Evolutionary conservation across 2,797 vertebrate genomes (phyloP).

Genomic region (Notolepis coatsorum): DNA sequence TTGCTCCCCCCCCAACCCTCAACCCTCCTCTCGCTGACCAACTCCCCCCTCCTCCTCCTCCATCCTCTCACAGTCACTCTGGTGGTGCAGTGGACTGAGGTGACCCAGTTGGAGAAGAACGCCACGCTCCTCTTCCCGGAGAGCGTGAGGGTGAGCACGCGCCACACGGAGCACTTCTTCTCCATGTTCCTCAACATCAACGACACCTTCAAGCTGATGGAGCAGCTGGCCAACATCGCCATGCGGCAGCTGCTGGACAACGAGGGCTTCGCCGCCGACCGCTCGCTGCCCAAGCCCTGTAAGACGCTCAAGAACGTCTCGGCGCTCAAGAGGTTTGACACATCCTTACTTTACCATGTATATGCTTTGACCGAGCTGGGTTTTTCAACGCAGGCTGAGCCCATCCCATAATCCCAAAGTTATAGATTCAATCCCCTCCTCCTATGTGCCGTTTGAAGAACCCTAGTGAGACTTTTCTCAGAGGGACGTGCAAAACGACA

Average conservation of each 20-base stretch:
- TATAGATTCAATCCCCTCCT: no score
- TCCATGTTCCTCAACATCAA: slow-evolving; percentile 97
- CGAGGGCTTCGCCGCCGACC: slow-evolving; percentile 91
- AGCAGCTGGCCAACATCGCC: slow-evolving; percentile 95
- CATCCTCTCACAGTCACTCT: slow-evolving; percentile 84
- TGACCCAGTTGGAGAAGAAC: slow-evolving; percentile 95
- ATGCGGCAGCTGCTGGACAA: slow-evolving; percentile 95
- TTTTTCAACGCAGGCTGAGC: no score
- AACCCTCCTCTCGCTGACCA: no score
- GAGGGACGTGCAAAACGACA: no score
- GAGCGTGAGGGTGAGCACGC: slow-evolving; percentile 92
- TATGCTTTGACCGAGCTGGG: no score
- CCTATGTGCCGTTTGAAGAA: no score
- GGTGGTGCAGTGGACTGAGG: slow-evolving; percentile 94
- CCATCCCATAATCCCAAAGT: no score
- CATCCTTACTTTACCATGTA: no score
- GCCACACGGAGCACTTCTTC: slow-evolving; percentile 92
- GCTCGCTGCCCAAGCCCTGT: slow-evolving; percentile 85
- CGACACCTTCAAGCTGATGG: slow-evolving; percentile 97
- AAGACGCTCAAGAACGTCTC: slow-evolving; percentile 92
- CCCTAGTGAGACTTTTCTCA: no score
- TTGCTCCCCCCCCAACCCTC: not conserved
- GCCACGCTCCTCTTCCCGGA: slow-evolving; percentile 94
- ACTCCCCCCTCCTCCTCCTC: not conserved
- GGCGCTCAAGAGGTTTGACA: slow-evolving; percentile 88